Evolutionary conservation across 1,140 invertebrate species (phyloP).

Genomic region (Rhopalosiphum maidis): DNA sequence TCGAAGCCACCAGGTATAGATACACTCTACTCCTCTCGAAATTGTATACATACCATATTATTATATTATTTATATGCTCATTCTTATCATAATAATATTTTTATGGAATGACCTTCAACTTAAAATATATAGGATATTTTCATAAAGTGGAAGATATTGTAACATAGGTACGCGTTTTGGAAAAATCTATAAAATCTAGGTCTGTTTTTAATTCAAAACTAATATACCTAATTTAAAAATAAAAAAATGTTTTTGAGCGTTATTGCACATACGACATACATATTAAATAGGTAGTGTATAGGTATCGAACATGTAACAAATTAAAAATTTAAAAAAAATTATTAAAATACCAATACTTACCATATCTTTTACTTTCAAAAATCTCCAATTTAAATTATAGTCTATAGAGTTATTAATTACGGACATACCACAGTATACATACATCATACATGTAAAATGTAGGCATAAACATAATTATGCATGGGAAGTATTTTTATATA

Average conservation of each 20-base stretch:
- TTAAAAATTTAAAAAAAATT: background rate
- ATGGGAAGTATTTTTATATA: background rate
- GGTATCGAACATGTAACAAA: background rate
- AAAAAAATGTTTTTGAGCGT: background rate
- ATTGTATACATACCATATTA: background rate
- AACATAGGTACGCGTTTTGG: background rate
- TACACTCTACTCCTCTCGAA: background rate
- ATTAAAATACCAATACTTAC: background rate
- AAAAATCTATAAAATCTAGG: background rate
- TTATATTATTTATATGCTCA: background rate
- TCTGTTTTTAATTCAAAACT: background rate
- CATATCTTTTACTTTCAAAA: background rate
- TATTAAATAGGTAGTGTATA: background rate
- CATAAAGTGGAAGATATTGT: background rate
- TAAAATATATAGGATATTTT: background rate
- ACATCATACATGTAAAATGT: background rate
- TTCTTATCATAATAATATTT: background rate
- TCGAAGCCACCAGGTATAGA: background rate
- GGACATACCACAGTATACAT: background rate
- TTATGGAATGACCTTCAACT: background rate
- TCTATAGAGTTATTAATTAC: background rate
- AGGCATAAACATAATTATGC: background rate
- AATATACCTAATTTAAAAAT: background rate
- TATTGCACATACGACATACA: background rate
- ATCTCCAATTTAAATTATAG: background rate